These are phyloP conservation scores for Cordilura impudica DNA, from an alignment of 2,888 invertebrate genomes.

Conservation along the genomic window DNA sequence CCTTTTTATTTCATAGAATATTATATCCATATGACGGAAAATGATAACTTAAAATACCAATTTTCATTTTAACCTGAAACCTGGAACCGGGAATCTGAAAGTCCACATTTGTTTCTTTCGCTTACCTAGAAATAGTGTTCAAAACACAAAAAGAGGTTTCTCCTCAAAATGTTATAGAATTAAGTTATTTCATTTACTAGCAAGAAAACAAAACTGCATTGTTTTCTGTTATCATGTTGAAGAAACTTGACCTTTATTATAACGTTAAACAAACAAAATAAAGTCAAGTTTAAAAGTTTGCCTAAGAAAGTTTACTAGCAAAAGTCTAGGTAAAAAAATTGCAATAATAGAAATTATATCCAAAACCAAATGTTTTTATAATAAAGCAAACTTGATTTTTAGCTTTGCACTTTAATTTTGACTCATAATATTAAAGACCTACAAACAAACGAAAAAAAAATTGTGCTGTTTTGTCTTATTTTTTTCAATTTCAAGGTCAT, in stretches of 20 bases:
- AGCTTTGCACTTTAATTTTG: conserved; percentile 11
- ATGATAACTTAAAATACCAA: too few species aligned
- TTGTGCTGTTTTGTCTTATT: conserved; percentile 31
- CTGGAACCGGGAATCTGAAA: too few species aligned
- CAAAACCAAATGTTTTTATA: conserved; percentile 27
- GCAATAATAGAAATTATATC: conserved; percentile 40
- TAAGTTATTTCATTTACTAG: background rate
- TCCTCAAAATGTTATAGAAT: background rate
- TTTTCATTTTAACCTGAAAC: too few species aligned
- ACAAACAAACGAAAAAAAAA: conserved; percentile 19
- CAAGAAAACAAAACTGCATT: background rate
- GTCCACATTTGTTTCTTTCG: too few species aligned
- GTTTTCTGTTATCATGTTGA: background rate
- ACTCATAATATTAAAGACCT: conserved; percentile 15
- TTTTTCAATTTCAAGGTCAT: conserved; percentile 60
- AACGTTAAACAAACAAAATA: conserved; percentile 28
- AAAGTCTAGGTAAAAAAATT: conserved; percentile 20
- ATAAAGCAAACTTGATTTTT: conserved; percentile 53
- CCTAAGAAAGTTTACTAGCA: conserved; percentile 39
- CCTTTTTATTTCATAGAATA: too few species aligned
- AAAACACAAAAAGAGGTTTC: too few species aligned
- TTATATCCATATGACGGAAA: too few species aligned
- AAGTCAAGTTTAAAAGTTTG: conserved; percentile 45
- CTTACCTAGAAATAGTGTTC: too few species aligned
- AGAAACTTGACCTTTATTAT: conserved; percentile 50